Evolutionary conservation across 2,888 invertebrate species (phyloP), one percentile per base, ranked within the genome.

Genomic region (Netelia virgata): DNA sequence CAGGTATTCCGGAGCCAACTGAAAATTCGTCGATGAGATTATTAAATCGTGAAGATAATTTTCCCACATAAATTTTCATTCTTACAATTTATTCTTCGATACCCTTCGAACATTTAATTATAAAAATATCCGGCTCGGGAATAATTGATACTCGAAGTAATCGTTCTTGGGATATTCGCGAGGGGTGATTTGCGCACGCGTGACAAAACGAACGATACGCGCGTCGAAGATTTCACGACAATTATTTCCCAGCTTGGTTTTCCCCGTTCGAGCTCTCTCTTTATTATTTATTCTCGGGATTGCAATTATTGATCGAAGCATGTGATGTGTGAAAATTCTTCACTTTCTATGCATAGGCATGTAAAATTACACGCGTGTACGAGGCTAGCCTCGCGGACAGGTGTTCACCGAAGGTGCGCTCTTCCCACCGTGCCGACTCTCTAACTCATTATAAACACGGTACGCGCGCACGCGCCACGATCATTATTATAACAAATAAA

Each of bases 1-100:
- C 80, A 93, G 81, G 72, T 93, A 93, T 80, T 93, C 93, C 36
- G 92, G 92, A 82, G 92, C 88, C 78, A 93, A 86, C 93, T 93
- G 88, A 59, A 55, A 82, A 70, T 14, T 9, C 83, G 55, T 57
- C 10, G 69, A 77, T 59, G 53, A 14, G 23, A 14, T 63, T 23
- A 64, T 78, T 70, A 50, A n/a, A 36, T 50, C 10, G 8, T 50
- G 36, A 28, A 28, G 20, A 16, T 69, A 50, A 70, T 41, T 18
- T 18, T 47, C 70, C 66, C 23, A 18, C 50, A 14, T 59, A n/a
- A 47, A 55, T 20, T 1, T 5, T 23, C 23, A 14, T 53, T 36
- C 18, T 1, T 20, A n/a, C n/a, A 14, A 28, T 28, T 28, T 53
- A 28, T 28, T 5, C 3, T 28, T 28, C 28, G 6, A 28, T 28